Base-by-base conservation (phyloP, 2,113 vertebrate species). In the Crocuta crocuta region DNA sequence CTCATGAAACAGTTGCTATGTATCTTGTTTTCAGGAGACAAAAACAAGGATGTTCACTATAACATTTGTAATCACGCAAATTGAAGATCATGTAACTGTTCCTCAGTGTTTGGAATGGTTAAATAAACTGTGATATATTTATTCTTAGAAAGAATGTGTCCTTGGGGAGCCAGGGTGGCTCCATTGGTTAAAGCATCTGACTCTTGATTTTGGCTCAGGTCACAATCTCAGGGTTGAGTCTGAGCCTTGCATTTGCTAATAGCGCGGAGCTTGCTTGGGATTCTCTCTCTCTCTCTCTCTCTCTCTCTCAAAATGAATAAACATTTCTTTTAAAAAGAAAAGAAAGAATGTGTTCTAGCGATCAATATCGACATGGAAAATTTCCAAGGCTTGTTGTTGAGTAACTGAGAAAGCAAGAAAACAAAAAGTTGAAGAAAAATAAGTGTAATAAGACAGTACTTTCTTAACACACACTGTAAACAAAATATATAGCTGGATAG, bases 341-440 rank as follows among this genome's bases (percentile, higher is more conserved):
- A 71, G 65, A 86, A 66, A 53, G 26, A 73, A 26, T 50, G 21
- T 33, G 6, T 68, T 43, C 16, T 55, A 48, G 53, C 15, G 78
- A 26, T 83, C 9, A 50, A 10, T 43, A 91, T 4, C 68, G 63
- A 88, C 61, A 39, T 26, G 19, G 78, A 71, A 95, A 70, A 16
- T 33, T 85, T 89, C 45, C 48, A 88, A 91, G 28, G 2, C 48
- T 63, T 4, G 5, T 87, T 33, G 45, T 26, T 91, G 87, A 91
- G 87, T 87, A 24, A 92, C 89, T 26, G 43, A 95, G 26, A 55
- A 81, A 91, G 71, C 23, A 81, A 91, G 71, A 17, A 65, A 89
- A 55, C 28, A 73, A 87, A 45, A 84, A 74, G 19, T 61, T 86
- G 39, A 45, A 94, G n/a, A 55, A 73, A 71, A 84, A 53, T 4